A percentile compares a stretch with the other conserved stretches of the same genome.
phyloP scores from a whole-genome alignment of 2,113 vertebrate genomes.

The Poecile atricapillus region DNA sequence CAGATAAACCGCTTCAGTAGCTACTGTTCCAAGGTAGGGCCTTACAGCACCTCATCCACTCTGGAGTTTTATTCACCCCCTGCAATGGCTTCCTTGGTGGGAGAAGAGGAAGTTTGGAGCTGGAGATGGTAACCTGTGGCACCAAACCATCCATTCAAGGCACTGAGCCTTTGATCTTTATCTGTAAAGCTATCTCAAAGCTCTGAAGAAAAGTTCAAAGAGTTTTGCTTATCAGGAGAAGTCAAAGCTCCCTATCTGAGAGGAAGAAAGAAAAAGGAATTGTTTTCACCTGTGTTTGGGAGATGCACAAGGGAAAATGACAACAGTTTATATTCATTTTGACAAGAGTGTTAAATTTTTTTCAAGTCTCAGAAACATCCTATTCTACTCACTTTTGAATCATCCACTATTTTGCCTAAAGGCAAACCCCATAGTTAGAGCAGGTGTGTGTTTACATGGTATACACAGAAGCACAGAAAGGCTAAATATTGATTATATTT shows the following conservation, averaged over 20 bases:
- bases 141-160: background rate
- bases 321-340: background rate
- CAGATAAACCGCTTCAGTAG: background rate
- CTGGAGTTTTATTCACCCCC: background rate
- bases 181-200: conserved; percentile 1
- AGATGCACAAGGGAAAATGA: background rate
- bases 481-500: background rate
- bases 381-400: background rate
- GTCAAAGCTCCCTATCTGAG: background rate
- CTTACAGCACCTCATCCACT: background rate
- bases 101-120: background rate
- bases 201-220: background rate
- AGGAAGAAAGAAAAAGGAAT: background rate
- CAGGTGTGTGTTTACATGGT: background rate
- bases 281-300: background rate
- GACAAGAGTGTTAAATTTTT: background rate
- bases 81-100: background rate
- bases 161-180: background rate
- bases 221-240: background rate
- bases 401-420: background rate
- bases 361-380: background rate
- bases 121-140: background rate
- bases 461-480: background rate
- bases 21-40: background rate
- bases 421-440: background rate